These are phyloP conservation scores for Rotaria socialis DNA, from an alignment of 2,888 invertebrate species.

Conservation along the genomic window DNA sequence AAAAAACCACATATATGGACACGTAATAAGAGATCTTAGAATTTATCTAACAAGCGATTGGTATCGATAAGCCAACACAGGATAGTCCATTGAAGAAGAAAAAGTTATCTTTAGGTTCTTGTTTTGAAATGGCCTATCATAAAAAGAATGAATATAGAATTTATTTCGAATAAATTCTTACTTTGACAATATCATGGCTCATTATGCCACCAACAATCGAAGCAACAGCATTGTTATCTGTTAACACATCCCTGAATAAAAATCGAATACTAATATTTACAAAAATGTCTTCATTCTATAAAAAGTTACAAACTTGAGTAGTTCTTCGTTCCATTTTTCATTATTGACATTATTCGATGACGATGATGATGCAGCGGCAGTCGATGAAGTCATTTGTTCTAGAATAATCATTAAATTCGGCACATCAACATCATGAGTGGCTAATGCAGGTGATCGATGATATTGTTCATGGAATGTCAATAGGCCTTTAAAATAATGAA, in stretches of 20 bases:
- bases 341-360: background rate
- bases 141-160: background rate
- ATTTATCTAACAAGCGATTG: background rate
- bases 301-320: background rate
- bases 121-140: background rate
- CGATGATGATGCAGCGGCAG: background rate
- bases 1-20: background rate
- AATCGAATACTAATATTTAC: background rate
- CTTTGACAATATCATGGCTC: constrained; percentile 25
- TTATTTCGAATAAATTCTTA: background rate
- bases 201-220: constrained; percentile 8
- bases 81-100: background rate
- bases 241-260: background rate
- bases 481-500: background rate
- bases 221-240: background rate
- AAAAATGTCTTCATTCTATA: background rate
- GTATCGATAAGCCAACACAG: background rate
- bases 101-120: constrained; percentile 25
- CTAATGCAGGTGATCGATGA: background rate
- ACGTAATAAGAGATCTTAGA: background rate
- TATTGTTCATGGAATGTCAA: background rate
- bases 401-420: background rate
- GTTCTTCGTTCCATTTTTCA: background rate
- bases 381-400: background rate
- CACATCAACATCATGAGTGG: background rate